Evolutionary conservation across 2,888 invertebrate genomes (phyloP), one percentile per base, ranked within the genome.

Genomic region (Euphydryas editha): DNA sequence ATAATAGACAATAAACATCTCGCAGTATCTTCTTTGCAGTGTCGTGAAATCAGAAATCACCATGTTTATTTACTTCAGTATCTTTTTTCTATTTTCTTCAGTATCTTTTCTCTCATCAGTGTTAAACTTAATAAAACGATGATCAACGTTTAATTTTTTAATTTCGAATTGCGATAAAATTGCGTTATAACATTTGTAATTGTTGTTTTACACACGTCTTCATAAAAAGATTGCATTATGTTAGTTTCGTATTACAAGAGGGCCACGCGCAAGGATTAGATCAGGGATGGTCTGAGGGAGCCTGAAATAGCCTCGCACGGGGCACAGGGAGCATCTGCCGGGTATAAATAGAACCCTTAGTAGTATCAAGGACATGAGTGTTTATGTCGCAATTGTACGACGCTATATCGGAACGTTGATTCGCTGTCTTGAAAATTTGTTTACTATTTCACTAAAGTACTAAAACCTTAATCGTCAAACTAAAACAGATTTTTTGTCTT

Each of bases 301-400:
- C 84, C 80, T 79, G 81, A 88, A 90, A 90, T 91, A 91, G 84
- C 83, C 83, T 69, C 80, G 89, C 89, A 88, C 88, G 88, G 85
- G 87, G 82, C 87, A 79, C 73, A 73, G 80, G 80, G 78, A 79
- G 84, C 91, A 90, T 90, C 91, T 90, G 90, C 85, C 74, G 65
- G 72, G 73, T 88, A 89, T 83, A 86, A 86, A 90, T 92, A 92
- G 89, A 82, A 75, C 87, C 90, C 88, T 85, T 88, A 86, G 91
- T 92, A 92, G 92, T 92, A 92, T 86, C 92, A 92, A 92, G 92
- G 92, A 86, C 92, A 88, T 76, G 74, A 71, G 71, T 88, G 85
- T 86, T 89, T 67, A 63, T 64, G 67, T 67, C 63, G 55, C 55
- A 66, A 69, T 70, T 71, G 66, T 63, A 18, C 57, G 21, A 58